Percentiles rank a stretch among this genome's conserved stretches.
Conservation (phyloP, 2,113 vertebrate genomes). For the Clarias gariepinus region DNA sequence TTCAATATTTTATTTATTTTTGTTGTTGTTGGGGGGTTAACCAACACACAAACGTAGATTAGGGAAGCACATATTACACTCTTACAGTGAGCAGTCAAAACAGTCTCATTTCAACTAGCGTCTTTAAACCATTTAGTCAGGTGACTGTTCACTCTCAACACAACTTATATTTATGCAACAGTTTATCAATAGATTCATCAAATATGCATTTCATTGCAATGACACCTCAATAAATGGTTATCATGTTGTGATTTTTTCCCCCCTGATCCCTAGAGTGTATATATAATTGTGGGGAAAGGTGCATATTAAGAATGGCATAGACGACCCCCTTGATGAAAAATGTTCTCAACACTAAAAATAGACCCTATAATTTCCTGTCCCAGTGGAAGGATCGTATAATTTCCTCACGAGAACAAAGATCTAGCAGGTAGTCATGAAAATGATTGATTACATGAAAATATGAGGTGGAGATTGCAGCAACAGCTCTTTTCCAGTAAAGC, state of each 20-base stretch:
- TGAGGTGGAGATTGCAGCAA: conserved; percentile 30
- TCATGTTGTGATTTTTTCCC: not conserved
- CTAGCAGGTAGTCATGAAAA: conserved; percentile 19
- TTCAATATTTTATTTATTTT: no score
- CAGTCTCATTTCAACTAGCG: not conserved
- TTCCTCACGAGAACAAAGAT: not conserved
- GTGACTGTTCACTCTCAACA: not conserved
- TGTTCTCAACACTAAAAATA: conserved; percentile 1
- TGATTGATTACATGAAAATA: conserved; percentile 35
- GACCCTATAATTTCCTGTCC: not conserved
- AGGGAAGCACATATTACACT: not conserved
- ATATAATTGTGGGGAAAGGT: not conserved
- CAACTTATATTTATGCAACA: not conserved
- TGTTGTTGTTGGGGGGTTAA: not conserved
- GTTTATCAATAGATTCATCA: not conserved
- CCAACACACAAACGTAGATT: not conserved
- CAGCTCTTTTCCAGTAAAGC: conserved; percentile 45
- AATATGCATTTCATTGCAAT: not conserved
- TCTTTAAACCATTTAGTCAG: not conserved
- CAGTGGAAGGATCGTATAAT: conserved; percentile 1
- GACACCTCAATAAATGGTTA: not conserved
- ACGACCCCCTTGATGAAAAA: conserved; percentile 12
- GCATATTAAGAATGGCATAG: not conserved
- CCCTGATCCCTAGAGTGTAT: not conserved
- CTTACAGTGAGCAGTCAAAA: not conserved